A percentile compares a stretch with the other conserved stretches of the same genome.
These are phyloP conservation scores for Trachythela sp. DNA, from an alignment of 64 coral and sea anemone genomes.

Conservation along the genomic window DNA sequence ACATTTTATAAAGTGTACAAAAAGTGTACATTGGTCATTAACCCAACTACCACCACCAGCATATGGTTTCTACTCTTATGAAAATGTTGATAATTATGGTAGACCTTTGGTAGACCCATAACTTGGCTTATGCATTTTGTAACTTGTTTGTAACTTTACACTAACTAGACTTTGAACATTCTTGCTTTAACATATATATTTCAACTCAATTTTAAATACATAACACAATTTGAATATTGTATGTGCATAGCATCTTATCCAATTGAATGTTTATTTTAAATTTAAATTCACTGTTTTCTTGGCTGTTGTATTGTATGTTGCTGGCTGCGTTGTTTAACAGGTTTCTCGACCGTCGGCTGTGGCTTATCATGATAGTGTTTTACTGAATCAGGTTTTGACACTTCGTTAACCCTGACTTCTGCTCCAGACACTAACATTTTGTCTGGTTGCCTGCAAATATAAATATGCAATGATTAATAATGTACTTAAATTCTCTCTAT, in stretches of 20 bases:
- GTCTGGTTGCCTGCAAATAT: not conserved
- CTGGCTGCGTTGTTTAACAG: not conserved
- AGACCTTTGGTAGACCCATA: too few species aligned
- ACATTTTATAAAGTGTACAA: too few species aligned
- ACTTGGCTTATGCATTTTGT: too few species aligned
- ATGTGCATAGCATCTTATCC: not conserved
- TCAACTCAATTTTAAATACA: not conserved
- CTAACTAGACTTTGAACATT: not conserved
- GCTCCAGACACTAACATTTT: slow-evolving; percentile 3
- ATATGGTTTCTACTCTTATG: too few species aligned
- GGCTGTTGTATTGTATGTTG: not conserved
- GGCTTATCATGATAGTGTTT: slow-evolving; percentile 11
- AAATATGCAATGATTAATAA: not conserved
- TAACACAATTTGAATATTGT: not conserved
- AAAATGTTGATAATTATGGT: too few species aligned
- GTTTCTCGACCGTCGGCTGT: not conserved
- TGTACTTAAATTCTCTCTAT: too few species aligned
- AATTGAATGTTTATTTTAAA: not conserved
- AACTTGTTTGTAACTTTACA: not conserved
- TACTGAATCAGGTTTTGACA: not conserved
- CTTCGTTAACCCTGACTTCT: not conserved
- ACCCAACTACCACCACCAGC: too few species aligned
- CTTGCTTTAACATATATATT: not conserved
- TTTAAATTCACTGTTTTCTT: not conserved
- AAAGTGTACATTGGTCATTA: too few species aligned